Percentiles rank a stretch among this genome's conserved stretches.
Conservation (phyloP, 2,888 invertebrate species). For the Thumatha senex region DNA sequence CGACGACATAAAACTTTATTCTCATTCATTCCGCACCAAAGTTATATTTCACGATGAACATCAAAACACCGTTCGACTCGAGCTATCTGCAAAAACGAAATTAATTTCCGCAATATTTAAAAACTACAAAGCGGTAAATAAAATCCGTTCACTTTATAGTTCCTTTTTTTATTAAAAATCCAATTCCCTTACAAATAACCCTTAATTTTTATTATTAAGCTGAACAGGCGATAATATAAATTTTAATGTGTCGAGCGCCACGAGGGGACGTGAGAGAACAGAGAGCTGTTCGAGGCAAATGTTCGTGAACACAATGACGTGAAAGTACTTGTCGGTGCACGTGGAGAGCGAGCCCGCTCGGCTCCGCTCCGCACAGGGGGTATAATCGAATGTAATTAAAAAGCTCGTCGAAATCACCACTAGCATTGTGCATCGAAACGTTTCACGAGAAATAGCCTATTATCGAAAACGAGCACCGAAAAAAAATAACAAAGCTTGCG, state of each 20-base stretch:
- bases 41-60: constrained; percentile 7
- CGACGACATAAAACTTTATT: constrained; percentile 3
- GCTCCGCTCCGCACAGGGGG: constrained; percentile 5
- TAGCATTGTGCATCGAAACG: constrained; percentile 38
- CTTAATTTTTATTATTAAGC: constrained; percentile 35
- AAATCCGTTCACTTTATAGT: constrained; percentile 16
- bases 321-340: constrained; percentile 14
- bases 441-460: constrained; percentile 45
- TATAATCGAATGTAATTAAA: constrained; percentile 47
- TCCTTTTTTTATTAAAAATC: constrained; percentile 22
- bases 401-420: constrained; percentile 34
- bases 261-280: constrained; percentile 15
- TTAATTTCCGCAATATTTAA: constrained; percentile 5
- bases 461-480: constrained; percentile 44
- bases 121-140: constrained; percentile 15
- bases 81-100: constrained; percentile 8
- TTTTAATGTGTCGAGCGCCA: constrained; percentile 23
- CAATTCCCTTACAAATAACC: constrained; percentile 28
- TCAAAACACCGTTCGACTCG: not conserved
- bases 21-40: not conserved
- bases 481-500: constrained; percentile 36
- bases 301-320: constrained; percentile 27
- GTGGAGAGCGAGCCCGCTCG: constrained; percentile 2
- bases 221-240: constrained; percentile 27
- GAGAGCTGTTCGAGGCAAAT: constrained; percentile 8